Conservation (phyloP, 2,113 vertebrate genomes). For the Chaetodon auriga region DNA sequence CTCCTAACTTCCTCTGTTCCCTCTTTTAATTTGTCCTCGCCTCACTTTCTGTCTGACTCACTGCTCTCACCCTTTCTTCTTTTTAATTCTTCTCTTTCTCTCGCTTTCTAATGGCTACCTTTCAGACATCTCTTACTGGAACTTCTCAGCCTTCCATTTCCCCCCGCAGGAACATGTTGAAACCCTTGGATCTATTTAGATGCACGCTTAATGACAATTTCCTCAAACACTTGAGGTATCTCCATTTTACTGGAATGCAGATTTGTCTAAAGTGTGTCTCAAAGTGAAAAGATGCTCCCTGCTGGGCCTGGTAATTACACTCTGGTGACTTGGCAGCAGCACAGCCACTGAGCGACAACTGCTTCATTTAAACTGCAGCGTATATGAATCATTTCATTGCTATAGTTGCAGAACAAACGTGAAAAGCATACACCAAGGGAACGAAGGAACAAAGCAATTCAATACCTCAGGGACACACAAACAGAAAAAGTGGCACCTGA, state of each 20-base stretch:
- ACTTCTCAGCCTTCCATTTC: slow-evolving; percentile 41
- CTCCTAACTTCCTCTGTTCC: slow-evolving; percentile 9
- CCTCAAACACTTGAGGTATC: slow-evolving; percentile 52
- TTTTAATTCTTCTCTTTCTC: background rate
- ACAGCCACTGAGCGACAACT: slow-evolving; percentile 27
- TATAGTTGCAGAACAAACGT: slow-evolving; percentile 36
- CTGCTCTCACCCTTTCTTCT: background rate
- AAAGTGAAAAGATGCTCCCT: slow-evolving; percentile 58
- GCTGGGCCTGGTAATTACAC: slow-evolving; percentile 68
- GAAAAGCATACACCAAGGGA: background rate
- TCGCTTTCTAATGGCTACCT: slow-evolving; percentile 19
- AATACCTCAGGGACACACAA: background rate
- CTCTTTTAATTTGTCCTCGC: background rate
- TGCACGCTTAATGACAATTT: slow-evolving; percentile 63
- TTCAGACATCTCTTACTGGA: slow-evolving; percentile 17
- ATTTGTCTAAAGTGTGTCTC: slow-evolving; percentile 63
- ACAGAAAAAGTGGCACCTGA: background rate
- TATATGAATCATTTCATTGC: slow-evolving; percentile 37
- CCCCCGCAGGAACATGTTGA: slow-evolving; percentile 4
- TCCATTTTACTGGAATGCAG: slow-evolving; percentile 50
- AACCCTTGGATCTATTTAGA: slow-evolving; percentile 53
- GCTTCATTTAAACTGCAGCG: slow-evolving; percentile 51
- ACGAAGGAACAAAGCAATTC: background rate
- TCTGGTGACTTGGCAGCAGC: slow-evolving; percentile 53
- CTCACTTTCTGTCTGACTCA: slow-evolving; percentile 4